phyloP scores from a whole-genome alignment of 2,888 invertebrate species.

The Lasioglossum morio region DNA sequence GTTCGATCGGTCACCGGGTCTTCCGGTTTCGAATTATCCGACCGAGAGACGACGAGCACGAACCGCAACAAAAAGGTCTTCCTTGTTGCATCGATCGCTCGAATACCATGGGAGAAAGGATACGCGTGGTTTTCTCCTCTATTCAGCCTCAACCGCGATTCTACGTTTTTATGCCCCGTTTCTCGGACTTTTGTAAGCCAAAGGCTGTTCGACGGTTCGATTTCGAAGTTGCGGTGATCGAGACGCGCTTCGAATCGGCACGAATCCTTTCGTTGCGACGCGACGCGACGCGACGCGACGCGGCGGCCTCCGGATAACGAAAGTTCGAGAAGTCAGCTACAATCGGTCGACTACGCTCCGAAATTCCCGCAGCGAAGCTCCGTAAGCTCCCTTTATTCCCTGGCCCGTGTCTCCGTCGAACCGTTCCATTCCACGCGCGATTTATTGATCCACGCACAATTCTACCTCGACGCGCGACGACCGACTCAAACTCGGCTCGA shows the following conservation, averaged over 20 bases:
- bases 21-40: constrained; percentile 70
- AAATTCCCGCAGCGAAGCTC: constrained; percentile 42
- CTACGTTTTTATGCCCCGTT: not conserved
- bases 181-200: not conserved
- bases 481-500: constrained; percentile 66
- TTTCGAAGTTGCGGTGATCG: not conserved
- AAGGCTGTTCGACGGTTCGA: not conserved
- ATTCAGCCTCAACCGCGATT: not conserved
- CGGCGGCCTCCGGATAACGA: constrained; percentile 11
- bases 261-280: too few species aligned
- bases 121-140: not conserved
- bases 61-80: not conserved
- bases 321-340: not conserved
- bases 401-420: constrained; percentile 75
- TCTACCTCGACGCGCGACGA: constrained; percentile 73
- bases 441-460: constrained; percentile 85
- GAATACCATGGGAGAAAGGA: not conserved
- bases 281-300: too few species aligned
- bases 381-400: constrained; percentile 75
- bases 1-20: constrained; percentile 41
- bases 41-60: not conserved
- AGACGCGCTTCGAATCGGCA: not conserved
- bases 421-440: constrained; percentile 80
- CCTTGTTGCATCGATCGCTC: not conserved
- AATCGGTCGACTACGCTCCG: constrained; percentile 22